Base-by-base conservation (phyloP, 2,888 invertebrate genomes). In the Argyresthia albistria region DNA sequence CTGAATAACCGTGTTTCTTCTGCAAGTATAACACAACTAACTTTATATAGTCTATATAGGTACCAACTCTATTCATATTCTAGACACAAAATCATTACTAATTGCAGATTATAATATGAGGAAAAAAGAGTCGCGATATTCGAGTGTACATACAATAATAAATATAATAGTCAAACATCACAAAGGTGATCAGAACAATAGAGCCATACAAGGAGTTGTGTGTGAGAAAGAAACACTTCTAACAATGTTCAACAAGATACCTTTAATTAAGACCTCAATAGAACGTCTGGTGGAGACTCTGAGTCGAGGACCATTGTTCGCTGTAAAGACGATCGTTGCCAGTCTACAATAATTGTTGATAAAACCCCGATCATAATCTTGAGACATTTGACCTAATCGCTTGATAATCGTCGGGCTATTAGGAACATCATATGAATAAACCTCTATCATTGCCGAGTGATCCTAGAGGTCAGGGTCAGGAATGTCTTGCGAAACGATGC, bases 191-290 rank as follows among this genome's bases (percentile, higher is more conserved):
- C 15, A 64, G 54, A 59, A 54, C 53, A 59, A 56, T 12, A 35
- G 46, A 16, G 46, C 43, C 4, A n/a, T 14, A 14, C n/a, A 43
- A 43, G n/a, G 35, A 15, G 46, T 15, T 35, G 16, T 10, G 6
- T 6, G 8, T 14, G 16, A 45, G 45, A 45, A 45, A 45, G 25
- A 25, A 25, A 25, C 25, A 25, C 14, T 50, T 9, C 46, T 46
- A 49, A 50, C 53, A 54, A 55, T 52, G 53, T 54, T 51, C 50
- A 51, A 53, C 46, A 54, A 52, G 50, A 55, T 54, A 51, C 51
- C 25, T 52, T 54, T 55, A 57, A 56, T 57, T 55, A 56, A 54
- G 55, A 56, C 50, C 55, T 56, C 57, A 50, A 39, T 51, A 47
- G 53, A 43, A 46, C 10, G 42, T 42, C 10, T 42, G 10, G 11